A percentile compares a stretch with the other conserved stretches of the same genome.
Conservation (phyloP, 2,888 invertebrate species). For the Drosophila kuntzei region DNA sequence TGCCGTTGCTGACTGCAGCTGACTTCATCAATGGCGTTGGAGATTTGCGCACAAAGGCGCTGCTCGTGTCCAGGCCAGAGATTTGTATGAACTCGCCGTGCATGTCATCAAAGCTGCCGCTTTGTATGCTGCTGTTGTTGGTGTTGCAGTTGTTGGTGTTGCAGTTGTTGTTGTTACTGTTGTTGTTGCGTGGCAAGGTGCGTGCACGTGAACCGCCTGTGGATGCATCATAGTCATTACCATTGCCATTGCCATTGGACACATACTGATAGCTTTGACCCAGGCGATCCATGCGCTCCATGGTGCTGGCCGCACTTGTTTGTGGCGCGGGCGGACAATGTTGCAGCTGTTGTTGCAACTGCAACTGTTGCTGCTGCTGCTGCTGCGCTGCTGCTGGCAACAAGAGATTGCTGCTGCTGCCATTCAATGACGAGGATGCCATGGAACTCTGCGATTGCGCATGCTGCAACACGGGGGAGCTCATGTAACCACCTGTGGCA, state of each 20-base stretch:
- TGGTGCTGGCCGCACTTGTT: slow-evolving; percentile 80
- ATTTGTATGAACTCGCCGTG: slow-evolving; percentile 88
- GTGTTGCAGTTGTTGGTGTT: slow-evolving; percentile 69
- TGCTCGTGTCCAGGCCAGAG: slow-evolving; percentile 87
- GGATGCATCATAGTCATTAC: slow-evolving; percentile 68
- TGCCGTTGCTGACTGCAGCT: neutral
- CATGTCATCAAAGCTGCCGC: slow-evolving; percentile 84
- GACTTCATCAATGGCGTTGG: slow-evolving; percentile 85
- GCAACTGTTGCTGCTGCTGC: slow-evolving; percentile 62
- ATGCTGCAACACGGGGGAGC: slow-evolving; percentile 81
- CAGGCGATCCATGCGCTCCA: slow-evolving; percentile 79
- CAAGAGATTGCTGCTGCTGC: slow-evolving; percentile 74
- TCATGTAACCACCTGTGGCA: slow-evolving; percentile 60
- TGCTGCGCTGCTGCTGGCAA: slow-evolving; percentile 58
- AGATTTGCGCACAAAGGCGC: slow-evolving; percentile 86
- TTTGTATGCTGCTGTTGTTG: slow-evolving; percentile 86
- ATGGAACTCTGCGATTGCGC: slow-evolving; percentile 85
- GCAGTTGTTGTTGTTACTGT: slow-evolving; percentile 14
- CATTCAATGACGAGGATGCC: slow-evolving; percentile 83
- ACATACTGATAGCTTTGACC: slow-evolving; percentile 56
- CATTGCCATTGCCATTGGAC: slow-evolving; percentile 77
- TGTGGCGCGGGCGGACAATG: slow-evolving; percentile 84
- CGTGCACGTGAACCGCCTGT: slow-evolving; percentile 87
- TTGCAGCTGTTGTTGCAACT: slow-evolving; percentile 68
- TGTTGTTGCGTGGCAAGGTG: slow-evolving; percentile 89